Evolutionary conservation across 2,113 vertebrate species (phyloP).

Genomic region (Brachyhypopomus occidentalis): DNA sequence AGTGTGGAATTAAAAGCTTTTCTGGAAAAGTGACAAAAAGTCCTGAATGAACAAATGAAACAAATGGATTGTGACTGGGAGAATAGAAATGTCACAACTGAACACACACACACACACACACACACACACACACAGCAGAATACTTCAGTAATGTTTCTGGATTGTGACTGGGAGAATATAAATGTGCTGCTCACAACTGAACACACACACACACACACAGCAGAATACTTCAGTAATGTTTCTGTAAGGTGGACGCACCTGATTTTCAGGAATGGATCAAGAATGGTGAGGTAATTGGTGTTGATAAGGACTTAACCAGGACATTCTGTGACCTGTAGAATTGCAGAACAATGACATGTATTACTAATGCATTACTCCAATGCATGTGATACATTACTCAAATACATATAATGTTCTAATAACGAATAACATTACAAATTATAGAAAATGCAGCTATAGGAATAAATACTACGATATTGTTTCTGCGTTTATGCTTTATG

Average conservation of each 20-base stretch:
- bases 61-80: constrained; percentile 71
- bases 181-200: constrained; percentile 69
- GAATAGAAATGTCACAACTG: constrained; percentile 70
- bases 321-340: too few species aligned
- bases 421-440: too few species aligned
- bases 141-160: constrained; percentile 7
- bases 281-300: constrained; percentile 26
- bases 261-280: not conserved
- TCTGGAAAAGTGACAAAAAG: constrained; percentile 85
- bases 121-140: constrained; percentile 9
- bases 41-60: constrained; percentile 86
- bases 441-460: too few species aligned
- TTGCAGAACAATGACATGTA: too few species aligned
- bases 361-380: too few species aligned
- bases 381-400: too few species aligned
- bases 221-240: constrained; percentile 11
- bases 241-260: constrained; percentile 2
- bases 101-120: too few species aligned
- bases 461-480: too few species aligned
- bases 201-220: not conserved
- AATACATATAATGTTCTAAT: too few species aligned
- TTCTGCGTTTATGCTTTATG: too few species aligned
- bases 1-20: constrained; percentile 86
- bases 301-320: not conserved
- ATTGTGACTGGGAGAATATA: constrained; percentile 73